These are phyloP conservation scores for Pseudomyrmex dendroicus DNA, from an alignment of 1,140 invertebrate genomes.

Conservation along the genomic window DNA sequence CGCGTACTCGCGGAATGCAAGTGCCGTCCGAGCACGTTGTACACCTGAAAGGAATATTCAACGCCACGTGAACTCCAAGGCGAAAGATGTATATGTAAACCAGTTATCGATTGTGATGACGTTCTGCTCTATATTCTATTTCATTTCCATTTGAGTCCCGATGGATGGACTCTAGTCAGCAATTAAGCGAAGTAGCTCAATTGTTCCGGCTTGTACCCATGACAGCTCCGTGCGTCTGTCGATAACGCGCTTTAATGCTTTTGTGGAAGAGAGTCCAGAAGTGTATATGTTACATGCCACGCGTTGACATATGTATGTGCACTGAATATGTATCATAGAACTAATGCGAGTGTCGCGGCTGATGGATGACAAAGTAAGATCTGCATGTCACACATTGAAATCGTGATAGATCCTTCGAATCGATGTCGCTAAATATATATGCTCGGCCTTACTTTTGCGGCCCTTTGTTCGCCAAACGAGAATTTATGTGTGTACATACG, in stretches of 20 bases:
- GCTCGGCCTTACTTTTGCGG: no score
- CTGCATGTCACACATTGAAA: slow-evolving; percentile 9
- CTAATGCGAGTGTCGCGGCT: slow-evolving; percentile 32
- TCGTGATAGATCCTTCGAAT: slow-evolving; percentile 19
- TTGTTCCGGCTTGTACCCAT: slow-evolving; percentile 32
- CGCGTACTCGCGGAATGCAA: slow-evolving; percentile 6
- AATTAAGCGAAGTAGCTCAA: slow-evolving; percentile 55
- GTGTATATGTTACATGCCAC: not conserved
- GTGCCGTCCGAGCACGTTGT: not conserved
- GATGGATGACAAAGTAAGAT: slow-evolving; percentile 46
- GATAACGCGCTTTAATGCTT: slow-evolving; percentile 41
- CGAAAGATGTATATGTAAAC: slow-evolving; percentile 13
- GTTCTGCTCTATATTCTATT: slow-evolving; percentile 23
- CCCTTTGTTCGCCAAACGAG: no score
- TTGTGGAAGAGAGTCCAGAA: slow-evolving; percentile 4
- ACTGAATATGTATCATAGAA: not conserved
- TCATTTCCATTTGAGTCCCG: slow-evolving; percentile 1
- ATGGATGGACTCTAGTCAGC: slow-evolving; percentile 17
- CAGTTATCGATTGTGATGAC: slow-evolving; percentile 33
- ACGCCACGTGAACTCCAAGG: not conserved
- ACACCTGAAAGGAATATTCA: not conserved
- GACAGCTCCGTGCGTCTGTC: slow-evolving; percentile 32
- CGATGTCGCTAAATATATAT: slow-evolving; percentile 1
- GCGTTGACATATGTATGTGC: not conserved
- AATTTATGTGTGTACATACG: no score